Conservation (phyloP, 2,797 vertebrate species). For the Neostethus bicornis region DNA sequence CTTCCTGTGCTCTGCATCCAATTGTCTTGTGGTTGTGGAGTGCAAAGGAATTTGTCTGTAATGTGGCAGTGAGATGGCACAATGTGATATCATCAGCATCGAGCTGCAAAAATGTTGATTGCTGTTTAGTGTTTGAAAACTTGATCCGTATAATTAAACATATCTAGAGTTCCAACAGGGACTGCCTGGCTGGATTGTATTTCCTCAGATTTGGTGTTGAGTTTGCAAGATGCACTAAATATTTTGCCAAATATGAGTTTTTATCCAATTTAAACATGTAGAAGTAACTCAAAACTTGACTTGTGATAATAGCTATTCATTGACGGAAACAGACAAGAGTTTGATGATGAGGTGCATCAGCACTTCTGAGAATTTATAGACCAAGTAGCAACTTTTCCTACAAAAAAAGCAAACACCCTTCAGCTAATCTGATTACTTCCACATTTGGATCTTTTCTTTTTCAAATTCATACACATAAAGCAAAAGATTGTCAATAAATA, state of each 20-base stretch:
- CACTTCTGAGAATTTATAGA: constrained; percentile 58
- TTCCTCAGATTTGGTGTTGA: not conserved
- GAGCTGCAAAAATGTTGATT: constrained; percentile 6
- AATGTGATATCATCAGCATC: constrained; percentile 17
- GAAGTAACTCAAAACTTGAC: constrained; percentile 16
- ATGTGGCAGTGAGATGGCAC: constrained; percentile 21
- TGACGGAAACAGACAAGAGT: constrained; percentile 55
- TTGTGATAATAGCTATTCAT: constrained; percentile 41
- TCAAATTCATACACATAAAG: too few relatives aligned
- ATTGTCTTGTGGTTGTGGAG: constrained; percentile 25
- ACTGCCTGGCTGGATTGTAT: too few relatives aligned
- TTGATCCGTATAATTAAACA: too few relatives aligned
- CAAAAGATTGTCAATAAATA: too few relatives aligned
- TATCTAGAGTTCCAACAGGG: not conserved
- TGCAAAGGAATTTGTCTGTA: constrained; percentile 27
- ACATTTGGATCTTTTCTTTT: too few relatives aligned
- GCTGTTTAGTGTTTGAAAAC: constrained; percentile 7
- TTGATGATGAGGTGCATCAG: constrained; percentile 59
- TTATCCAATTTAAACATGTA: constrained; percentile 7
- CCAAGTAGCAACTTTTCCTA: constrained; percentile 55
- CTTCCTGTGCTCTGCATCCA: constrained; percentile 19
- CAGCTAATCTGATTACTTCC: not conserved
- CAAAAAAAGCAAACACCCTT: constrained; percentile 7
- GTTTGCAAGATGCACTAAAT: constrained; percentile 10
- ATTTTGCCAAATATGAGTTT: constrained; percentile 22